Base-by-base conservation (phyloP, 2,888 invertebrate species). In the Mythimna pallens region DNA sequence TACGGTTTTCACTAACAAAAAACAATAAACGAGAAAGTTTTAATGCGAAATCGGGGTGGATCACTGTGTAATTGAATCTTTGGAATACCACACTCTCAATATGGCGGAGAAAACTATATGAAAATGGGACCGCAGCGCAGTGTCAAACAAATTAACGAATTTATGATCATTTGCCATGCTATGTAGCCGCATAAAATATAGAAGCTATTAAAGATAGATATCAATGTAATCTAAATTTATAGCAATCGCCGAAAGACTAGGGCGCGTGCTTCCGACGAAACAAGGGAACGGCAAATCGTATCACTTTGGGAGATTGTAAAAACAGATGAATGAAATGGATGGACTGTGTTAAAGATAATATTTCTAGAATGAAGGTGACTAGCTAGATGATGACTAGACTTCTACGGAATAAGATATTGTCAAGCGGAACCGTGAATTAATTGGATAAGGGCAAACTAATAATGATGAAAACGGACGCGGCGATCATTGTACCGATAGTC, bases 191-290 rank as follows among this genome's bases (percentile, higher is more conserved):
- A 65, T 17, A 10, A 65, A 76, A 62, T 36, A 70, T 66, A 25
- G 34, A 40, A 47, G 54, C 65, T 52, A 76, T 76, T 57, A 58
- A 43, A 77, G 25, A 63, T 69, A 6, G 47, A 7, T 47, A 71
- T 73, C 70, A 76, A 72, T 70, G 58, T 54, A 71, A 77, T 73
- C 69, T 64, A 65, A 73, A 81, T 81, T 83, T 78, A 83, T 72
- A 66, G 64, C 65, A 20, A 55, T 70, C 20, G 52, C 72, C 67
- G 63, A 61, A 74, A 76, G 65, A 61, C 63, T 74, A 34, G 71
- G 83, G 84, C 78, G 69, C 65, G 75, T 50, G 74, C 66, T 76
- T 83, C 86, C 81, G 81, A 9, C 65, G 50, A 67, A 73, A 52
- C 40, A 5, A 47, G 82, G 80, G 70, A 73, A 63, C 62, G 80